Evolutionary conservation across 2,113 vertebrate species (phyloP).

Genomic region (Microcebus murinus): DNA sequence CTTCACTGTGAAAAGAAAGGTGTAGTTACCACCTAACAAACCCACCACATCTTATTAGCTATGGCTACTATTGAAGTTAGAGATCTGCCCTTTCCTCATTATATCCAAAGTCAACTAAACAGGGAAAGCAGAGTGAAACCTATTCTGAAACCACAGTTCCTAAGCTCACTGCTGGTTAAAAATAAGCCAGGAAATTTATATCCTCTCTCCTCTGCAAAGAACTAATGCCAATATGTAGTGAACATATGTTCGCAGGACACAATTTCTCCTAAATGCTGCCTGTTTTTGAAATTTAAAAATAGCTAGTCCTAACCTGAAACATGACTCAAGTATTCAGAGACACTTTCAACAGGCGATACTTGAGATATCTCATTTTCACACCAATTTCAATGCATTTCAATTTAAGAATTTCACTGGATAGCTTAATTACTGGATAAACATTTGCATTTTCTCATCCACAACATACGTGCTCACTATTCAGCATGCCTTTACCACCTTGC

Average conservation of each 20-base stretch:
- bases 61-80: not conserved
- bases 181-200: not conserved
- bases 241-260: not conserved
- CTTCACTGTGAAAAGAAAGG: not conserved
- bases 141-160: not conserved
- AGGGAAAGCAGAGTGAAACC: not conserved
- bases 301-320: not conserved
- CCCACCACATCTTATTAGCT: not conserved
- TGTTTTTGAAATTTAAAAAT: slow-evolving; percentile 16
- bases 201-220: not conserved
- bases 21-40: not conserved
- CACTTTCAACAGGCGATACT: not conserved
- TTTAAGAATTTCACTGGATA: not conserved
- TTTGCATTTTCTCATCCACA: not conserved
- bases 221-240: not conserved
- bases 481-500: not conserved
- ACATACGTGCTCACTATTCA: not conserved
- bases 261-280: not conserved
- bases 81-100: not conserved
- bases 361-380: not conserved
- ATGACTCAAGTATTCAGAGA: not conserved
- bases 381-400: not conserved
- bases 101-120: not conserved
- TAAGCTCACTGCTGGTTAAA: slow-evolving; percentile 7
- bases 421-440: not conserved